Percentiles rank a stretch among this genome's conserved stretches.
These are phyloP conservation scores for Apodemia hepburni DNA, from an alignment of 2,888 invertebrate species.

Conservation along the genomic window DNA sequence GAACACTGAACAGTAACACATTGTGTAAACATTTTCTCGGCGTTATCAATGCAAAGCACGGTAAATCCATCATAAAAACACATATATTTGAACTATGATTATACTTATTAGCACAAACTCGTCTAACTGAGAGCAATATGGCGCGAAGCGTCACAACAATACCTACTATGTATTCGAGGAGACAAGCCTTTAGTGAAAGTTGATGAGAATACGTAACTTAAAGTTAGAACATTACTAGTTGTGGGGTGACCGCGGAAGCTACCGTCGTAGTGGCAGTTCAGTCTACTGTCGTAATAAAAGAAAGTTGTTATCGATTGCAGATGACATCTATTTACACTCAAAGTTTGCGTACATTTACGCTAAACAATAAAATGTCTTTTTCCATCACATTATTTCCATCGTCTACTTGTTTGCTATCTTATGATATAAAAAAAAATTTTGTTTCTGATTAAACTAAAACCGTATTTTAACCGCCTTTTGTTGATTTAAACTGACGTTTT, in stretches of 20 bases:
- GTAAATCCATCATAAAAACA: conserved; percentile 15
- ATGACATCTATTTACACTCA: conserved; percentile 8
- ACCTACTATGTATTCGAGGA: conserved; percentile 19
- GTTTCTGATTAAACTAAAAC: too few relatives aligned
- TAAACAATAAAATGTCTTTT: not conserved
- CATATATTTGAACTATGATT: conserved; percentile 16
- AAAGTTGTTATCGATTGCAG: conserved; percentile 28
- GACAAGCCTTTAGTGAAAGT: conserved; percentile 57
- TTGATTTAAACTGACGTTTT: too few relatives aligned
- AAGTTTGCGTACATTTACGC: not conserved
- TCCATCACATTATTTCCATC: too few relatives aligned
- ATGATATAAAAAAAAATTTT: too few relatives aligned
- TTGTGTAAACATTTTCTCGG: conserved; percentile 8
- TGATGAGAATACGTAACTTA: conserved; percentile 40
- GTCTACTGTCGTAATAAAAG: conserved; percentile 16
- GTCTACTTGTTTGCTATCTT: too few relatives aligned
- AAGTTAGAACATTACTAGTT: conserved; percentile 36
- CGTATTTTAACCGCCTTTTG: too few relatives aligned
- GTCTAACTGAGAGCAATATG: conserved; percentile 24
- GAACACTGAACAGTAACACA: not conserved
- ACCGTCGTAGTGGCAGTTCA: conserved; percentile 11
- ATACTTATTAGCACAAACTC: conserved; percentile 20
- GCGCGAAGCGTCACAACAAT: conserved; percentile 28
- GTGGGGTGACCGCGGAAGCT: conserved; percentile 39
- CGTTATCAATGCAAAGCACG: conserved; percentile 15